Percentiles rank a stretch among this genome's conserved stretches.
Conservation (phyloP, 2,113 vertebrate genomes). For the Gasterosteus nipponicus region DNA sequence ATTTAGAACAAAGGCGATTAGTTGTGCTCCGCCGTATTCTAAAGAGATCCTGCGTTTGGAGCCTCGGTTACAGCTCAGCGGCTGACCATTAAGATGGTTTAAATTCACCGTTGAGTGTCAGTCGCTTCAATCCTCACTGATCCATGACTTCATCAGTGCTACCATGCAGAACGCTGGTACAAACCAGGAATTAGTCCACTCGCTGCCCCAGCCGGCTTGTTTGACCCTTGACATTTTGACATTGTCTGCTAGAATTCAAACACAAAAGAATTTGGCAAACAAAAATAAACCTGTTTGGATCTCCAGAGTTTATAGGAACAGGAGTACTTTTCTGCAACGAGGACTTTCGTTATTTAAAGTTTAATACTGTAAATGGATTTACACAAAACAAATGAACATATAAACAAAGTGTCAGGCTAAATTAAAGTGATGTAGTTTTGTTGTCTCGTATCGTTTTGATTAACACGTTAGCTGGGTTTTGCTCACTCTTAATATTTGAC, state of each 20-base stretch:
- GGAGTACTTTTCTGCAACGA: background rate
- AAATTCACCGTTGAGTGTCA: conserved; percentile 60
- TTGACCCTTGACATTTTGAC: conserved; percentile 62
- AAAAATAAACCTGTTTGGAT: conserved; percentile 1
- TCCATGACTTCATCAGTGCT: conserved; percentile 66
- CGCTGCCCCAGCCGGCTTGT: conserved; percentile 42
- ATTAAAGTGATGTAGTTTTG: background rate
- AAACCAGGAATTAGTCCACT: conserved; percentile 52
- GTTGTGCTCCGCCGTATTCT: conserved; percentile 15
- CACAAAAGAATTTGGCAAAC: conserved; percentile 1
- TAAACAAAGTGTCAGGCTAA: background rate
- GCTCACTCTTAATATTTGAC: background rate
- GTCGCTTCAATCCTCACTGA: conserved; percentile 65
- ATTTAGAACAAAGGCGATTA: conserved; percentile 12
- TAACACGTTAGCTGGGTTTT: background rate
- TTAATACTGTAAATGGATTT: background rate
- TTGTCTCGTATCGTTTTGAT: background rate
- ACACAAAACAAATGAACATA: background rate
- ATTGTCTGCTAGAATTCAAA: conserved; percentile 31
- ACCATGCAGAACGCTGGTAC: conserved; percentile 60
- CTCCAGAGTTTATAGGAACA: background rate
- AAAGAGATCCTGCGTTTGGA: background rate
- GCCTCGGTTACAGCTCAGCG: conserved; percentile 36
- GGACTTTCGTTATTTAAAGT: background rate
- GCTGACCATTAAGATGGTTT: conserved; percentile 53